Conservation (phyloP, 2,888 invertebrate genomes). For the Eupithecia inturbata region DNA sequence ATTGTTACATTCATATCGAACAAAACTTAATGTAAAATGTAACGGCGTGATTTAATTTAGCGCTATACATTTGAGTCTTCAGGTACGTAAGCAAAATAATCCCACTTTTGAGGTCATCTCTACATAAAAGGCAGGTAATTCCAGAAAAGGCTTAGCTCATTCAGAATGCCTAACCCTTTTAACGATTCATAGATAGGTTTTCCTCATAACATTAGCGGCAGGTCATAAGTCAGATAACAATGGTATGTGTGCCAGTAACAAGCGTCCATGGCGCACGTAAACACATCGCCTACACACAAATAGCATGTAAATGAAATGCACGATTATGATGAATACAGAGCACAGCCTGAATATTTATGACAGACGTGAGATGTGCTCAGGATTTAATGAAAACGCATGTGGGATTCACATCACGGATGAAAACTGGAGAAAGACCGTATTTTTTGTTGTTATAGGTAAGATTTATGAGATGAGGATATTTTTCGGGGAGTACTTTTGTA, state of each 20-base stretch:
- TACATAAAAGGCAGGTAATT: neutral
- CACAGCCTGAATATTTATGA: slow-evolving; percentile 72
- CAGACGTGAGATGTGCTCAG: slow-evolving; percentile 58
- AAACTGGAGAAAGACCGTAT: slow-evolving; percentile 35
- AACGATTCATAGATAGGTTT: slow-evolving; percentile 1
- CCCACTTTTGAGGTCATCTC: neutral
- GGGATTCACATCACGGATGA: slow-evolving; percentile 42
- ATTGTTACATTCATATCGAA: neutral
- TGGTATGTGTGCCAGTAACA: slow-evolving; percentile 28
- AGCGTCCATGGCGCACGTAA: slow-evolving; percentile 47
- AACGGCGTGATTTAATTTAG: neutral
- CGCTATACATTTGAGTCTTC: neutral
- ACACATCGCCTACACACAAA: slow-evolving; percentile 59
- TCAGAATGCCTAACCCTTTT: neutral
- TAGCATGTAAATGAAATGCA: slow-evolving; percentile 77
- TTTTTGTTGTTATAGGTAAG: slow-evolving; percentile 30
- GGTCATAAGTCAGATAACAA: slow-evolving; percentile 19
- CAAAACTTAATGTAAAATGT: neutral
- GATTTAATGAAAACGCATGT: slow-evolving; percentile 53
- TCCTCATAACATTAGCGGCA: slow-evolving; percentile 1
- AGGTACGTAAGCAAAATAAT: neutral
- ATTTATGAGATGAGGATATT: slow-evolving; percentile 29
- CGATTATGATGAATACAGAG: slow-evolving; percentile 72
- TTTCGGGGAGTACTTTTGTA: neutral
- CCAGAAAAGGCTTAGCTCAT: neutral